phyloP scores from a whole-genome alignment of 2,797 vertebrate species.

The Rhynchonycteris naso region DNA sequence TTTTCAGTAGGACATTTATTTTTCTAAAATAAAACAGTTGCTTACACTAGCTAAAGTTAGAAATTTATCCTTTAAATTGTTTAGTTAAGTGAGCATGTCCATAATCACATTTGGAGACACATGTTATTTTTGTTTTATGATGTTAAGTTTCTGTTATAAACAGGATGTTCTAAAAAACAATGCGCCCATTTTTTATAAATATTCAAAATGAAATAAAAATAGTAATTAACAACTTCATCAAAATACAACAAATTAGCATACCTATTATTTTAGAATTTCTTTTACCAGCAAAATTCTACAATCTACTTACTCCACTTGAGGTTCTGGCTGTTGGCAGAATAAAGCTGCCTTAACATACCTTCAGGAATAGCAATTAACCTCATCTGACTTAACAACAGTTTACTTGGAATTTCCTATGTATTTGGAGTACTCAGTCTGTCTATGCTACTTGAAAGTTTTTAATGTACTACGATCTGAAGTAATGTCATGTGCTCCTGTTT shows the following conservation, averaged over 20 bases:
- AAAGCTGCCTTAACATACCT: slow-evolving; percentile 41
- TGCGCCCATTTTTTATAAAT: slow-evolving; percentile 63
- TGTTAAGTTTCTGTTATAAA: slow-evolving; percentile 70
- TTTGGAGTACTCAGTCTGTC: not conserved
- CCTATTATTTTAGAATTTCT: slow-evolving; percentile 41
- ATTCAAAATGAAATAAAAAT: slow-evolving; percentile 66
- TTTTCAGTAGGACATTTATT: slow-evolving; percentile 70
- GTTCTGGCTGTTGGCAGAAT: not conserved
- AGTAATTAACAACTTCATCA: slow-evolving; percentile 57
- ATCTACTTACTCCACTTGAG: slow-evolving; percentile 27
- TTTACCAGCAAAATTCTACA: slow-evolving; percentile 55
- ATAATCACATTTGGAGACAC: slow-evolving; percentile 67
- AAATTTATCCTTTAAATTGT: slow-evolving; percentile 73
- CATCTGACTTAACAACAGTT: slow-evolving; percentile 38
- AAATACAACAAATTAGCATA: slow-evolving; percentile 44
- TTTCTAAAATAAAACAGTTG: slow-evolving; percentile 74
- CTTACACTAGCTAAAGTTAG: slow-evolving; percentile 63
- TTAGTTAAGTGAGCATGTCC: slow-evolving; percentile 64
- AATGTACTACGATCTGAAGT: slow-evolving; percentile 35
- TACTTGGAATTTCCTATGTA: slow-evolving; percentile 48
- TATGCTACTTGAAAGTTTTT: slow-evolving; percentile 38
- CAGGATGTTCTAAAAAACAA: slow-evolving; percentile 70
- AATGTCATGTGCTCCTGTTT: not conserved
- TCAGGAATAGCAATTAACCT: slow-evolving; percentile 45
- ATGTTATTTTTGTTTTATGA: slow-evolving; percentile 69